phyloP scores from a whole-genome alignment of 2,113 vertebrate species.

The Kryptolebias marmoratus region DNA sequence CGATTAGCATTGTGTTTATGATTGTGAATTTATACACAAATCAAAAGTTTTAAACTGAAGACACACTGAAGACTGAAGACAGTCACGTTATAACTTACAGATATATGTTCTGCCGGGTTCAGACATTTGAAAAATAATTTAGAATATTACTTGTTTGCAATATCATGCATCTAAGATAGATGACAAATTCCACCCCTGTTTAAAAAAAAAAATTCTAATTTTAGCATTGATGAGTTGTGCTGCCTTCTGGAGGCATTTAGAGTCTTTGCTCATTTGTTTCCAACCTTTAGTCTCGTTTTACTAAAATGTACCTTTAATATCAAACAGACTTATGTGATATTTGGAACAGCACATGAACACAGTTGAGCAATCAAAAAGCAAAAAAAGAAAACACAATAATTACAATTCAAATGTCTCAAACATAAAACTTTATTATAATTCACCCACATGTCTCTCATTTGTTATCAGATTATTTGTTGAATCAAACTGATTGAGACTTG shows the following conservation, averaged over 20 bases:
- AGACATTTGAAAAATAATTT: too few relatives aligned
- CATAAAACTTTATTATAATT: conserved; percentile 22
- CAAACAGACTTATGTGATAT: conserved; percentile 14
- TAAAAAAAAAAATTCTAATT: background rate
- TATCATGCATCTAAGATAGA: too few relatives aligned
- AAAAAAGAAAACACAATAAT: conserved; percentile 33
- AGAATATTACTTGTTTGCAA: too few relatives aligned
- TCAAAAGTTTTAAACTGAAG: too few relatives aligned
- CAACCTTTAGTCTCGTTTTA: background rate
- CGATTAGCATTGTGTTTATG: too few relatives aligned
- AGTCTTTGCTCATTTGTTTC: background rate
- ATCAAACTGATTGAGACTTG: conserved; percentile 47
- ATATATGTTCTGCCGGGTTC: too few relatives aligned
- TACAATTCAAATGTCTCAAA: conserved; percentile 33
- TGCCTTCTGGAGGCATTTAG: too few relatives aligned
- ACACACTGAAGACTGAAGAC: too few relatives aligned
- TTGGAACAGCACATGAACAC: background rate
- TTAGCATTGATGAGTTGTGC: background rate
- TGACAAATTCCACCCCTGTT: too few relatives aligned
- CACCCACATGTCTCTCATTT: conserved; percentile 35
- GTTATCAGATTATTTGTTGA: conserved; percentile 57
- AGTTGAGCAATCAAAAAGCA: conserved; percentile 14
- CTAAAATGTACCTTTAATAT: background rate
- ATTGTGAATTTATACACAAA: too few relatives aligned
- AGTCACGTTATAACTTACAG: too few relatives aligned